phyloP scores from a whole-genome alignment of 2,113 vertebrate species.

The Talpa occidentalis region DNA sequence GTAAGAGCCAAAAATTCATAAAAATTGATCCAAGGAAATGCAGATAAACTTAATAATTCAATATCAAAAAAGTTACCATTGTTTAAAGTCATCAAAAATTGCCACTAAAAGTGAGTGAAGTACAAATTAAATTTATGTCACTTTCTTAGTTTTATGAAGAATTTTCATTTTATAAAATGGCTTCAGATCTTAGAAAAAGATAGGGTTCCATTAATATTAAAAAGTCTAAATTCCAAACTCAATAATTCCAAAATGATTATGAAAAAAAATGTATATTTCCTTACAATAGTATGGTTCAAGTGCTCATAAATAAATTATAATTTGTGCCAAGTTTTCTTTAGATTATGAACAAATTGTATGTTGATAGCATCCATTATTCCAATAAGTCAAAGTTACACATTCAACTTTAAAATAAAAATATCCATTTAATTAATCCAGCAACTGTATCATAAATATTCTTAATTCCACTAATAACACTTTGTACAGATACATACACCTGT shows the following conservation, averaged over 20 bases:
- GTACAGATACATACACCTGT: too few relatives aligned
- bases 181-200: background rate
- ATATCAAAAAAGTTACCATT: background rate
- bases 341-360: too few relatives aligned
- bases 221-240: background rate
- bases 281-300: background rate
- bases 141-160: background rate
- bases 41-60: background rate
- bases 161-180: background rate
- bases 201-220: background rate
- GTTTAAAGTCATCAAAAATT: background rate
- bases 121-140: background rate
- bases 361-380: too few relatives aligned
- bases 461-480: too few relatives aligned
- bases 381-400: too few relatives aligned
- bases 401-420: too few relatives aligned
- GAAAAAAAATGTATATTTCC: background rate
- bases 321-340: too few relatives aligned
- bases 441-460: too few relatives aligned
- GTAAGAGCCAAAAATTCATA: background rate
- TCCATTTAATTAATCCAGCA: too few relatives aligned
- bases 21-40: background rate
- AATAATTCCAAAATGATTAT: background rate
- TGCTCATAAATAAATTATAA: background rate
- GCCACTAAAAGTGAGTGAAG: background rate